These are phyloP conservation scores for Lacerta viridis DNA, from an alignment of 2,797 vertebrate genomes.

Conservation along the genomic window DNA sequence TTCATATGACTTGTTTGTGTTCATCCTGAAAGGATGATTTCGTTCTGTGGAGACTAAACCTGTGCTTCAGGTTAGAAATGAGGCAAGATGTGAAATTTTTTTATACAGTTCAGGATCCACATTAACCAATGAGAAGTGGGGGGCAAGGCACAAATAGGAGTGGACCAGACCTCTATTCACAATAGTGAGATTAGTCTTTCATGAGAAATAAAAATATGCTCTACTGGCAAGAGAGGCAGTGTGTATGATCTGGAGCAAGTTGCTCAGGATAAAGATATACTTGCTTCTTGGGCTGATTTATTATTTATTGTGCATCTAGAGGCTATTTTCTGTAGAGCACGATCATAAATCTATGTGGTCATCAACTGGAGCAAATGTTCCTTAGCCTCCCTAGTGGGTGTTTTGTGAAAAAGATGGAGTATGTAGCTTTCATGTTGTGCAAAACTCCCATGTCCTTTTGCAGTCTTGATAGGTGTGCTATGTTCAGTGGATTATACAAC, in stretches of 20 bases:
- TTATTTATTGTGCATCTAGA: slow-evolving; percentile 22
- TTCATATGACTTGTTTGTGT: not conserved
- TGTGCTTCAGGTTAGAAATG: not conserved
- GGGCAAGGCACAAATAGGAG: too few species aligned
- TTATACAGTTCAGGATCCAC: not conserved
- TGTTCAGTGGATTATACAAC: not conserved
- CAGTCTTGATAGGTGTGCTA: not conserved
- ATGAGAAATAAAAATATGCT: not conserved
- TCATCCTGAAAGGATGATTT: not conserved
- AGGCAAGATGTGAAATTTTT: not conserved
- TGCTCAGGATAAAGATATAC: slow-evolving; percentile 3
- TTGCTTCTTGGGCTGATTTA: slow-evolving; percentile 12
- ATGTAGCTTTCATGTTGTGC: not conserved
- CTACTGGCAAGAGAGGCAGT: not conserved
- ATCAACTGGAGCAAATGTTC: not conserved
- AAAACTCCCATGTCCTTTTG: not conserved
- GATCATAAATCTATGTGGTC: slow-evolving; percentile 7
- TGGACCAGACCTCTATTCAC: not conserved
- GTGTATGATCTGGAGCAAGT: slow-evolving; percentile 4
- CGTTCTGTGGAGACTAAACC: not conserved
- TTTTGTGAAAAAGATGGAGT: not conserved
- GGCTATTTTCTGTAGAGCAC: slow-evolving; percentile 6
- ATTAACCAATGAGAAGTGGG: not conserved
- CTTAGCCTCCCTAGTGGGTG: not conserved
- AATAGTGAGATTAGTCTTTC: not conserved